phyloP scores from a whole-genome alignment of 92 coral and sea anemone genomes.

The Paramuricea clavata region DNA sequence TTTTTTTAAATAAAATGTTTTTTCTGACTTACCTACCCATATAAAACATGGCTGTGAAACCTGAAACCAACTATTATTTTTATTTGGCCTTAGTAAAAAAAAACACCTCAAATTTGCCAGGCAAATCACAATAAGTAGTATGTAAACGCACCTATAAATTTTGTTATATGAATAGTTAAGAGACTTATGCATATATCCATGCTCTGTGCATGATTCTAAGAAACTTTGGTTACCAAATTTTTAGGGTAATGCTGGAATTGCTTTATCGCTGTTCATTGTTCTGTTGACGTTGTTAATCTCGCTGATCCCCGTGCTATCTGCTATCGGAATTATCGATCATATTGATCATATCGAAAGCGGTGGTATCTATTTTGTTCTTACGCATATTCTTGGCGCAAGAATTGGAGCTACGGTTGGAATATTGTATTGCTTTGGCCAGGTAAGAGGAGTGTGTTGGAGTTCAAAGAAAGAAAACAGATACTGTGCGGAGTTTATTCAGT shows the following conservation, averaged over 20 bases:
- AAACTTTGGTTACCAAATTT: neutral
- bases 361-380: constrained; percentile 91
- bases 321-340: constrained; percentile 94
- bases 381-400: constrained; percentile 95
- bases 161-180: no score
- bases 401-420: constrained; percentile 92
- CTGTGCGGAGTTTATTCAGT: no score
- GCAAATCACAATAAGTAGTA: no score
- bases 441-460: no score
- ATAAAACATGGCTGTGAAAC: no score
- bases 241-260: constrained; percentile 99
- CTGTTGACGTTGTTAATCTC: constrained; percentile 92
- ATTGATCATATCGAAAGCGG: constrained; percentile 93
- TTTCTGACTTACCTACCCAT: no score
- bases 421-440: constrained; percentile 94
- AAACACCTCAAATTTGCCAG: no score
- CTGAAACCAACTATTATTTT: no score
- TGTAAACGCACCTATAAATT: neutral
- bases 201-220: neutral
- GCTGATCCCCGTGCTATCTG: constrained; percentile 93
- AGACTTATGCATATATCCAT: no score
- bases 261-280: constrained; percentile 85
- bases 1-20: no score
- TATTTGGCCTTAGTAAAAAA: no score
- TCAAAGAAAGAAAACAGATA: no score